These are phyloP conservation scores for Homalodisca vitripennis DNA, from an alignment of 1,140 invertebrate genomes.

Conservation along the genomic window DNA sequence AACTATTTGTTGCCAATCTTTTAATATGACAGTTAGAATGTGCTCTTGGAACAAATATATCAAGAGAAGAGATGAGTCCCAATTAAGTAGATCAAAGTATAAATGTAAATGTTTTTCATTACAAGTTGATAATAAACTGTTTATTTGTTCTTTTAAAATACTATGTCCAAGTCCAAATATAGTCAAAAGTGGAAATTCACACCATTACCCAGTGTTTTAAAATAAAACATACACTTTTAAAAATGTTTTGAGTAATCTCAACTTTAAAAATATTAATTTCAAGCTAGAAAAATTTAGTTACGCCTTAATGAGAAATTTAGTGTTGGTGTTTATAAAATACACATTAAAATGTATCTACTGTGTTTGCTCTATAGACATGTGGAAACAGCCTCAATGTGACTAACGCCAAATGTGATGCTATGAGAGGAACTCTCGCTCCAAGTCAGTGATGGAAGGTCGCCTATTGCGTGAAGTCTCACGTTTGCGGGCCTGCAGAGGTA, in stretches of 20 bases:
- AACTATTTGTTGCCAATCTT: too few species aligned
- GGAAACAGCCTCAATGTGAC: not conserved
- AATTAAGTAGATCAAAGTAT: too few species aligned
- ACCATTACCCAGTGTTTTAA: too few species aligned
- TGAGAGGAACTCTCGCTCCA: constrained; percentile 59
- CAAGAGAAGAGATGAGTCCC: too few species aligned
- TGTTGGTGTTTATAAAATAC: not conserved
- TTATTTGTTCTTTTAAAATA: too few species aligned
- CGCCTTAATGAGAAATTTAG: not conserved
- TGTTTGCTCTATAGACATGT: not conserved
- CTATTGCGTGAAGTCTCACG: constrained; percentile 31
- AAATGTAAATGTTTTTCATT: too few species aligned
- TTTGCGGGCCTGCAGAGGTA: constrained; percentile 57
- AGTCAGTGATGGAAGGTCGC: constrained; percentile 55
- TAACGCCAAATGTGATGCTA: constrained; percentile 43
- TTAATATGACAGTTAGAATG: too few species aligned
- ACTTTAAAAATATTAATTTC: not conserved
- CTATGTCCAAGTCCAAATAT: too few species aligned
- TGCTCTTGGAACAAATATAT: too few species aligned
- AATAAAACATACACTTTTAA: not conserved
- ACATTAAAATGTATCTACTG: not conserved
- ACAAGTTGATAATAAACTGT: too few species aligned
- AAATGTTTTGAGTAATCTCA: not conserved
- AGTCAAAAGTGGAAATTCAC: too few species aligned
- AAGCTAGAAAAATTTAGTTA: not conserved